Percentiles rank a stretch among this genome's conserved stretches.
These are phyloP conservation scores for Diachrysia chrysitis DNA, from an alignment of 2,888 invertebrate genomes.

Conservation along the genomic window DNA sequence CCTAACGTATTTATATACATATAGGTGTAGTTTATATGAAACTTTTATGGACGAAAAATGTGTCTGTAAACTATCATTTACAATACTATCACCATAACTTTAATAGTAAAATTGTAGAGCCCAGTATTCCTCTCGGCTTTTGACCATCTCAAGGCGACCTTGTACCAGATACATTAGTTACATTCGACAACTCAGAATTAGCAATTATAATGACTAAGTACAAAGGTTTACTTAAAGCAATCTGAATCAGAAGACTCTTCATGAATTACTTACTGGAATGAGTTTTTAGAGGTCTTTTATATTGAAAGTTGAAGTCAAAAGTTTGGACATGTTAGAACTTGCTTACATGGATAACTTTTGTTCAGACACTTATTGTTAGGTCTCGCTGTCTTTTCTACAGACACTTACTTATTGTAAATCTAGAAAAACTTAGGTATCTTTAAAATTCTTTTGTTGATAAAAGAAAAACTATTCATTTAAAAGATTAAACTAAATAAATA, in stretches of 20 bases:
- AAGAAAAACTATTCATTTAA: too few species aligned
- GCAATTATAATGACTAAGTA: slow-evolving; percentile 48
- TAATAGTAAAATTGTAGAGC: too few species aligned
- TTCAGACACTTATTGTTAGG: neutral
- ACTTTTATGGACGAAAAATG: too few species aligned
- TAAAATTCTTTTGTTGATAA: neutral
- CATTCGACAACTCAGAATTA: slow-evolving; percentile 36
- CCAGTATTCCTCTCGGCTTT: neutral
- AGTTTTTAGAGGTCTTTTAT: neutral
- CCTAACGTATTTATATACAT: too few species aligned
- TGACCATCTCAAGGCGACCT: slow-evolving; percentile 14
- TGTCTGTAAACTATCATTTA: too few species aligned
- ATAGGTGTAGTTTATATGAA: too few species aligned
- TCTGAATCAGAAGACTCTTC: neutral
- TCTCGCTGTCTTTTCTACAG: neutral
- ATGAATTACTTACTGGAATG: neutral
- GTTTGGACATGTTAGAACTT: neutral
- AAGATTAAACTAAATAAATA: too few species aligned
- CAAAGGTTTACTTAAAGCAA: slow-evolving; percentile 31
- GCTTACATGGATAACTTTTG: neutral
- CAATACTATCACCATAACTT: too few species aligned
- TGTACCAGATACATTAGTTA: slow-evolving; percentile 50
- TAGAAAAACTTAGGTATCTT: neutral
- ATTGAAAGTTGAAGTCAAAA: neutral
- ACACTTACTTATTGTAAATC: neutral